Conservation (phyloP, 2,797 vertebrate genomes). For the Apogon talboti region DNA sequence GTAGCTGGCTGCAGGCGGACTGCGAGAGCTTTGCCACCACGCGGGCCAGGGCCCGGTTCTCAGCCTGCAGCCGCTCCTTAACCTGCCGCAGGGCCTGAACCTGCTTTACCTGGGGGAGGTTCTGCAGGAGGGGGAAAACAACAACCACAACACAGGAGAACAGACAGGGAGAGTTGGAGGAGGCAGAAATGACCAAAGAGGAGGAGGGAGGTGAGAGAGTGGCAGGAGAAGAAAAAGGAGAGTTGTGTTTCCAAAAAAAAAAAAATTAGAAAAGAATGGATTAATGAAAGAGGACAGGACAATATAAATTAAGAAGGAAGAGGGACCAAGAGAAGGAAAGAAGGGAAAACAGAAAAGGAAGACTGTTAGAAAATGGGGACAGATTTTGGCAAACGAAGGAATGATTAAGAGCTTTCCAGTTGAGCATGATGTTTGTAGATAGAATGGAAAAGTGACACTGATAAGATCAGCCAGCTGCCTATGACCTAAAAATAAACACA, state of each 20-base stretch:
- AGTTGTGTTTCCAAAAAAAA: slow-evolving; percentile 24
- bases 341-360: slow-evolving; percentile 67
- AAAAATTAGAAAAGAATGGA: slow-evolving; percentile 50
- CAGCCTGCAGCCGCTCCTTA: slow-evolving; percentile 96
- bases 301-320: slow-evolving; percentile 54
- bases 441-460: slow-evolving; percentile 49
- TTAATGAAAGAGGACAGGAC: slow-evolving; percentile 58
- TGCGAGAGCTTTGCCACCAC: slow-evolving; percentile 95
- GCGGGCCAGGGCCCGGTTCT: slow-evolving; percentile 97
- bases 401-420: slow-evolving; percentile 48
- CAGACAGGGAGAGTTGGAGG: slow-evolving; percentile 20
- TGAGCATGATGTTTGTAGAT: slow-evolving; percentile 45
- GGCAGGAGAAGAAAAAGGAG: slow-evolving; percentile 6
- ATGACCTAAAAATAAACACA: slow-evolving; percentile 55
- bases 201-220: slow-evolving; percentile 23
- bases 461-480: slow-evolving; percentile 48
- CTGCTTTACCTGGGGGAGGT: slow-evolving; percentile 96
- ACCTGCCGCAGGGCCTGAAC: slow-evolving; percentile 94
- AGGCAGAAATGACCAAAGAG: slow-evolving; percentile 17
- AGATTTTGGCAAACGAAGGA: slow-evolving; percentile 61
- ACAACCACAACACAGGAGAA: slow-evolving; percentile 82
- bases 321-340: slow-evolving; percentile 53
- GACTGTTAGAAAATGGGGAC: slow-evolving; percentile 76
- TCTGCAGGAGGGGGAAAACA: slow-evolving; percentile 82
- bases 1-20: slow-evolving; percentile 90